These are phyloP conservation scores for Apantesis nais DNA, from an alignment of 2,888 invertebrate genomes.

Conservation along the genomic window DNA sequence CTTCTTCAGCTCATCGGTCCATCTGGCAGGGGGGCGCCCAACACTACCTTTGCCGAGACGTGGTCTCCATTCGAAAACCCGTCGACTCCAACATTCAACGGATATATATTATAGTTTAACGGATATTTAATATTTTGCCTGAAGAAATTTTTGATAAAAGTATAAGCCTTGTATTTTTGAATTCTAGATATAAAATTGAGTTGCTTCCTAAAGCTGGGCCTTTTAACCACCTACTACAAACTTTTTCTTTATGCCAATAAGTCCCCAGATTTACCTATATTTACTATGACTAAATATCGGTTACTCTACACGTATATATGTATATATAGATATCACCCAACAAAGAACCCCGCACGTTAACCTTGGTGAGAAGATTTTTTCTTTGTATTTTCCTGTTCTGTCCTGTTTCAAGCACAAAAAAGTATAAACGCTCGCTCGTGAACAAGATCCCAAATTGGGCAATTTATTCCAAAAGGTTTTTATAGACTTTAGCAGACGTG, in stretches of 20 bases:
- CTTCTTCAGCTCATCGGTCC: no score
- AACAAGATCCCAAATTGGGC: conserved; percentile 14
- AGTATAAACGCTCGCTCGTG: not conserved
- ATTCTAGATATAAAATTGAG: not conserved
- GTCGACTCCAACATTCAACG: no score
- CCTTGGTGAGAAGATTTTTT: not conserved
- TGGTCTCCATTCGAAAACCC: no score
- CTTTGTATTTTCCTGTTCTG: not conserved
- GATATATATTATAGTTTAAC: no score
- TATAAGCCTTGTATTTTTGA: no score
- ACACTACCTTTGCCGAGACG: no score
- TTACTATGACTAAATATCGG: not conserved
- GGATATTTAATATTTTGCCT: no score
- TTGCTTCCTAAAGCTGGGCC: not conserved
- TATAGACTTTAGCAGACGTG: not conserved
- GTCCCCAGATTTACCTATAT: no score
- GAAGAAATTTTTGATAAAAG: no score
- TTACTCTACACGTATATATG: not conserved
- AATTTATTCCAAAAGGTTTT: conserved; percentile 16
- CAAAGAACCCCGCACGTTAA: not conserved
- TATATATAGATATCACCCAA: not conserved
- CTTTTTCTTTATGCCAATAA: not conserved
- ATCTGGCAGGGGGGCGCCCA: no score
- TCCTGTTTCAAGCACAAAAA: not conserved
- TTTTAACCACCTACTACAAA: not conserved